Percentiles rank a stretch among this genome's conserved stretches.
phyloP scores from a whole-genome alignment of 2,888 invertebrate genomes.

The Drosophila gaucha region DNA sequence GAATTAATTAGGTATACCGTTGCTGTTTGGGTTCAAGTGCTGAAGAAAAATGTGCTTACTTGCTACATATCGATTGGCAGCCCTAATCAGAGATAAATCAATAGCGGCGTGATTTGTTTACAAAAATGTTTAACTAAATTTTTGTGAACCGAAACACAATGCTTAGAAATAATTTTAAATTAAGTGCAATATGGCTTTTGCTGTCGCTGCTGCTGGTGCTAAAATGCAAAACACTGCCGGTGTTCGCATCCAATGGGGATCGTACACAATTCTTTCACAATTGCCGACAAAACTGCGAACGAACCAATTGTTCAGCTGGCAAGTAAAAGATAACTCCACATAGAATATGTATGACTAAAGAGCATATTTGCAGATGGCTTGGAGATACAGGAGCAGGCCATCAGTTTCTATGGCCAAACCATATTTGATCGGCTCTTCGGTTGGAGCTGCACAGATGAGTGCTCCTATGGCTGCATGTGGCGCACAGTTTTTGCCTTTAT shows the following conservation, averaged over 20 bases:
- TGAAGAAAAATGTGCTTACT: not conserved
- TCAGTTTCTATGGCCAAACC: constrained; percentile 81
- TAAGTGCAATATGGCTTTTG: constrained; percentile 45
- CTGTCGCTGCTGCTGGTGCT: constrained; percentile 40
- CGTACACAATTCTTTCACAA: constrained; percentile 85
- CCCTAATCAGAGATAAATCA: constrained; percentile 61
- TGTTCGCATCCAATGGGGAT: constrained; percentile 84
- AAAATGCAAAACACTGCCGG: constrained; percentile 13
- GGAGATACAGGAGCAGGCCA: constrained; percentile 81
- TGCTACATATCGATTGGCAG: constrained; percentile 24
- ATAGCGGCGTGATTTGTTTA: constrained; percentile 55
- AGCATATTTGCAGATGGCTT: constrained; percentile 74
- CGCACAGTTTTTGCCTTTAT: constrained; percentile 91
- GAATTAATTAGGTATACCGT: not conserved
- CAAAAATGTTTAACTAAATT: constrained; percentile 34
- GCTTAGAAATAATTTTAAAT: constrained; percentile 29
- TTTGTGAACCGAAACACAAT: constrained; percentile 29
- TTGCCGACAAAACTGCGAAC: constrained; percentile 85
- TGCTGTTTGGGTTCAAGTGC: rapidly evolving
- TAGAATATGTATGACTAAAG: not conserved
- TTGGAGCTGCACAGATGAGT: constrained; percentile 96
- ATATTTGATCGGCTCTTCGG: constrained; percentile 85
- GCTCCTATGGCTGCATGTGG: constrained; percentile 97
- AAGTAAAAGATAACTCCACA: constrained; percentile 9
- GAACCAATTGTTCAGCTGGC: constrained; percentile 85